Base-by-base conservation (phyloP, 2,113 vertebrate species). In the Hucho hucho region DNA sequence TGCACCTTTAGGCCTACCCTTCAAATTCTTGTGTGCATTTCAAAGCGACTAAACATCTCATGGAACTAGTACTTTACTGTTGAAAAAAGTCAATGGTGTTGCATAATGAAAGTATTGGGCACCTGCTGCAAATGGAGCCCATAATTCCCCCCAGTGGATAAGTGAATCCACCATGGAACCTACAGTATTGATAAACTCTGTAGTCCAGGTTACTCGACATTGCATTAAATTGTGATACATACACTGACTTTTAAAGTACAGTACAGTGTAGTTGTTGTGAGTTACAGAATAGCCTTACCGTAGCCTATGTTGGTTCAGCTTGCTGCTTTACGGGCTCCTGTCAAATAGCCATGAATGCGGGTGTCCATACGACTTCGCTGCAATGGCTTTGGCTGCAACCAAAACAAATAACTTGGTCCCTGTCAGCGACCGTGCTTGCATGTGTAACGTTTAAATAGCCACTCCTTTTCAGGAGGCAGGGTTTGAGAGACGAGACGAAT, bases 381-480 rank as follows among this genome's bases (percentile, higher is more conserved):
- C 74, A 67, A 9, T 37, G 18, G 75, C 73, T 46, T 25, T 58
- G 56, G 13, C 68, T 78, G 70, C 73, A 75, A 47, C 26, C 73
- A 77, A 84, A 85, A 75, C 80, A 81, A 75, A 81, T 76, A 9
- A 76, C 64, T 74, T 64, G 28, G 18, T 65, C 73, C 77, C 63
- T 59, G 29, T 37, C 74, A 46, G 69, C 47, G 32, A 53, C 37
- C 74, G 68, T 43, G 29, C 68, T 56, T 64, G 75, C 76, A 32
- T 69, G 67, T 32, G 80, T 76, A 69, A 76, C 59, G 80, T 47
- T 75, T 65, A 78, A 76, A 79, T 73, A 86, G 87, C 88, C 89
- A 87, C 92, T 88, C 91, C 91, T 91, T 84, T 87, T 22, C 76
- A 20, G 81, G 73, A 86, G 77, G 84, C 88, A 80, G 87, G 82